A percentile compares a stretch with the other conserved stretches of the same genome.
These are phyloP conservation scores for Aurelia aurita complex sp. Pacific DNA, from an alignment of 30 jellyfish, hydroid and myxozoan species.

Conservation along the genomic window DNA sequence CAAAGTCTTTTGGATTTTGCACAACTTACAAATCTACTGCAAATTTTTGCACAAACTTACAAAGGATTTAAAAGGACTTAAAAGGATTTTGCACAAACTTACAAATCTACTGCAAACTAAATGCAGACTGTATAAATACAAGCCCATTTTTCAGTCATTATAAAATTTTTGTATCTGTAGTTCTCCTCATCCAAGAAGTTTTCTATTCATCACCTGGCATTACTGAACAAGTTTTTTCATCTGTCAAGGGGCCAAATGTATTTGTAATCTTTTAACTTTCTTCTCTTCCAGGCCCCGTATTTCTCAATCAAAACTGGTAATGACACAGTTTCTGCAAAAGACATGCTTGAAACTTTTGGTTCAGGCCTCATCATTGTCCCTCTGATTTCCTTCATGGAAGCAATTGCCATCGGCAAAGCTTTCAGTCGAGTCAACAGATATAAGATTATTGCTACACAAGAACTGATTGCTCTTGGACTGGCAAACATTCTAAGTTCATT, in stretches of 20 bases:
- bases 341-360: slow-evolving; percentile 40
- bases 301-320: slow-evolving; percentile 27
- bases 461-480: slow-evolving; percentile 78
- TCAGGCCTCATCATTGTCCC: slow-evolving; percentile 82
- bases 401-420: slow-evolving; percentile 88
- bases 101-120: too few relatives aligned
- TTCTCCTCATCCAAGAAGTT: background rate
- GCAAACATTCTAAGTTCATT: slow-evolving; percentile 80
- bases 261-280: background rate
- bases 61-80: too few relatives aligned
- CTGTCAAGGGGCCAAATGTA: background rate
- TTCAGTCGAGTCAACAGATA: slow-evolving; percentile 72
- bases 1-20: too few relatives aligned
- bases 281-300: slow-evolving; percentile 65
- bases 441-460: slow-evolving; percentile 72
- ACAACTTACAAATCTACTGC: too few relatives aligned
- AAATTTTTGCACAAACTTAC: too few relatives aligned
- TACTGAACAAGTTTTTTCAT: background rate
- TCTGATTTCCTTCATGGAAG: slow-evolving; percentile 79
- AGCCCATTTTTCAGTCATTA: too few relatives aligned
- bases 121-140: too few relatives aligned
- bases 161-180: background rate
- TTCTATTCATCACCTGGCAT: too few relatives aligned
- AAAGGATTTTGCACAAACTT: too few relatives aligned
- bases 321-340: slow-evolving; percentile 33